A percentile compares a stretch with the other conserved stretches of the same genome.
Evolutionary conservation across 2,888 invertebrate species (phyloP).

Genomic region (Slavum lentiscoides): DNA sequence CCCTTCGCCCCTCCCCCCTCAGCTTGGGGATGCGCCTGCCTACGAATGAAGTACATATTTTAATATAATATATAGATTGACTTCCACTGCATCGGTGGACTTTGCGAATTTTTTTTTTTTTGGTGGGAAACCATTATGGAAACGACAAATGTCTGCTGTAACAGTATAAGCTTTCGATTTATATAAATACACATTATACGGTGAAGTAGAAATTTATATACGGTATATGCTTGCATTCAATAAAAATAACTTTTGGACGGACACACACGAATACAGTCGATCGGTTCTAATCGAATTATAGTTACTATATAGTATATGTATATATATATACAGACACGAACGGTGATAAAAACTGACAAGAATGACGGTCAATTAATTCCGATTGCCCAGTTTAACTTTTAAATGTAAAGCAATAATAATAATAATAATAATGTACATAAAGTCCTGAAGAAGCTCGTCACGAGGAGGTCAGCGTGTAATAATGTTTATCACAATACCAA

Average conservation of each 20-base stretch:
- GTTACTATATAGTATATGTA: no score
- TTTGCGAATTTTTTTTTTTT: neutral
- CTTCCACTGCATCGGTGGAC: no score
- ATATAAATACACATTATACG: neutral
- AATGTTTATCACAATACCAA: neutral
- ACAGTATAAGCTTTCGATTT: neutral
- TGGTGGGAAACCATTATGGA: neutral
- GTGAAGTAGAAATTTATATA: neutral
- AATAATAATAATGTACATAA: neutral
- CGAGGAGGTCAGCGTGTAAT: conserved; percentile 9
- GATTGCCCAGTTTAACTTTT: conserved; percentile 36
- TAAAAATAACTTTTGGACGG: conserved; percentile 30
- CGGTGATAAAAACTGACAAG: conserved; percentile 42
- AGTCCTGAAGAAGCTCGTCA: neutral
- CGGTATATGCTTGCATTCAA: neutral
- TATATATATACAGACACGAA: neutral
- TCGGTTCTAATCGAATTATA: conserved; percentile 37
- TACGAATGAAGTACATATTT: no score
- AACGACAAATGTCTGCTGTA: neutral
- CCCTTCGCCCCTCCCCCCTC: no score
- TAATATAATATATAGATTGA: no score
- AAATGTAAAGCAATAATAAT: conserved; percentile 38
- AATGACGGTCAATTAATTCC: conserved; percentile 37
- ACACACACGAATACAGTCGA: conserved; percentile 1
- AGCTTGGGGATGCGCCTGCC: no score